These are phyloP conservation scores for Trichopoda pennipes DNA, from an alignment of 2,888 invertebrate species.

Conservation along the genomic window DNA sequence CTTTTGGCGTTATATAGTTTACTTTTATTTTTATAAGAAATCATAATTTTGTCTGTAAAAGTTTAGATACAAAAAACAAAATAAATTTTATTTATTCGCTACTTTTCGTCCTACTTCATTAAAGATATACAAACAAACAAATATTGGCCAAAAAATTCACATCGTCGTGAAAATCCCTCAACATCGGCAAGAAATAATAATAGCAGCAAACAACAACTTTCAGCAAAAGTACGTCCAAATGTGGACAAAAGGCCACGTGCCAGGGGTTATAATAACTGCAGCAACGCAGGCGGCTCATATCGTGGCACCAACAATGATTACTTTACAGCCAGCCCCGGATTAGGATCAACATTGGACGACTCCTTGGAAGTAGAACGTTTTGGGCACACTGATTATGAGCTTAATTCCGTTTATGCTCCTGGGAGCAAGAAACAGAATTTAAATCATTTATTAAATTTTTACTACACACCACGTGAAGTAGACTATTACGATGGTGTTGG, in stretches of 20 bases:
- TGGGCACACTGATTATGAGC: constrained; percentile 82
- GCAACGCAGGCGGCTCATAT: constrained; percentile 77
- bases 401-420: constrained; percentile 90
- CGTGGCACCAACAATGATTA: constrained; percentile 80
- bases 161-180: constrained; percentile 79
- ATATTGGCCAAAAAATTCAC: constrained; percentile 75
- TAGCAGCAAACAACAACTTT: constrained; percentile 83
- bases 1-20: too few relatives aligned
- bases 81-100: too few relatives aligned
- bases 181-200: constrained; percentile 82
- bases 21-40: too few relatives aligned
- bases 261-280: constrained; percentile 78
- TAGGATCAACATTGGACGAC: constrained; percentile 72
- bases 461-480: constrained; percentile 86
- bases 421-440: constrained; percentile 95
- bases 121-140: constrained; percentile 76
- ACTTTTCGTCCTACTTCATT: background rate
- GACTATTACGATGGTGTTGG: constrained; percentile 74
- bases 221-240: constrained; percentile 81
- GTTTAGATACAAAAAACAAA: too few relatives aligned
- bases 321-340: constrained; percentile 77
- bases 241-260: constrained; percentile 84
- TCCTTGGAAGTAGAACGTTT: constrained; percentile 70
- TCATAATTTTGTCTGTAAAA: too few relatives aligned
- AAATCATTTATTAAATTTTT: constrained; percentile 96